Evolutionary conservation across 2,888 invertebrate species (phyloP), one percentile per base, ranked within the genome.

Genomic region (Agrochola lota): DNA sequence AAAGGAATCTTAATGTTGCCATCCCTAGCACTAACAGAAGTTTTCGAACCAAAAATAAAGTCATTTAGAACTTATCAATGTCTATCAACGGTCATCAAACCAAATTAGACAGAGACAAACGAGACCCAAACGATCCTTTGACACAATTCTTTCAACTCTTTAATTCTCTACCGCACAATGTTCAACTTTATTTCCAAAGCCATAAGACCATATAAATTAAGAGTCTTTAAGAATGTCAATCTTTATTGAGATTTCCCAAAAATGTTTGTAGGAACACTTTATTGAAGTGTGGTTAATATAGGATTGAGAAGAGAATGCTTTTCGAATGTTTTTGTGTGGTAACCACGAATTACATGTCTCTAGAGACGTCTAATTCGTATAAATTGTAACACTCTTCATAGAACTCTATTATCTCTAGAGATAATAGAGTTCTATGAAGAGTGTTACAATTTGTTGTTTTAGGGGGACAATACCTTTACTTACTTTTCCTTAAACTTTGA

Each of bases 71-170:
- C 72, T 70, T 88, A 87, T 91, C 90, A 91, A 90, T 89, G 90
- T 88, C 91, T 87, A 91, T 94, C 93, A 92, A 82, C 81, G 80
- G 86, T 87, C 92, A 89, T 92, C 93, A 92, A 91, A 90, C 91
- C 80, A 89, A 92, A 91, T 91, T 93, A 94, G 91, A 92, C 84
- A 78, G 82, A 91, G 86, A 89, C 84, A 90, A 87, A 90, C 88
- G 89, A 71, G 66, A 64, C 77, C 77, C 83, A 78, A 88, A 88
- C 89, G 88, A 91, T 91, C 89, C 89, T 91, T 80, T 91, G 92
- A 91, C 92, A 92, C 91, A 90, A 92, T 93, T 93, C 88, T 87
- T 83, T 64, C 69, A 83, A 79, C 77, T 67, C 68, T 74, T 74
- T 72, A 70, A 71, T 67, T 81, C 62, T 20, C 66, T 76, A 63